Evolutionary conservation across 1,140 invertebrate genomes (phyloP).

Genomic region (Oppia nitens): DNA sequence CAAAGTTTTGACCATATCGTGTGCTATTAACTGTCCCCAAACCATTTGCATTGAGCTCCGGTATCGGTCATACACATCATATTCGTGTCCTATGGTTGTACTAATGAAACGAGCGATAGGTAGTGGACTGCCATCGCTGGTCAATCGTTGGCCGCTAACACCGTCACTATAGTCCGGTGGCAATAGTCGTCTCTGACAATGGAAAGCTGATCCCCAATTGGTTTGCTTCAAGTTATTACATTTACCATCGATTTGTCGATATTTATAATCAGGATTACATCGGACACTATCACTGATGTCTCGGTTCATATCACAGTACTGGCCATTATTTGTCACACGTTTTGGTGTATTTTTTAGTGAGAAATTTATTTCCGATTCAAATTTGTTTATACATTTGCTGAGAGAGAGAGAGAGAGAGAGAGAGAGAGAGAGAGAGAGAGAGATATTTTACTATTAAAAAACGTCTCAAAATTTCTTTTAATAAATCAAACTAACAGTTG

Average conservation of each 20-base stretch:
- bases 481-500: no score
- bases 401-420: no score
- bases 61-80: constrained; percentile 6
- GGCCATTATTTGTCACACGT: no score
- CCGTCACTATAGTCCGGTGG: constrained; percentile 46
- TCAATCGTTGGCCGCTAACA: constrained; percentile 10
- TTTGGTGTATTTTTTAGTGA: no score
- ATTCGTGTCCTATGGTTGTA: constrained; percentile 24
- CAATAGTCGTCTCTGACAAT: constrained; percentile 35
- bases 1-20: constrained; percentile 18
- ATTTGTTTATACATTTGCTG: no score
- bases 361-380: no score
- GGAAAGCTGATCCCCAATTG: constrained; percentile 43
- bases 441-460: no score
- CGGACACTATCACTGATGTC: no score
- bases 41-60: constrained; percentile 6
- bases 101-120: constrained; percentile 32
- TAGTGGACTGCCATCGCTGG: constrained; percentile 17
- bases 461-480: no score
- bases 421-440: no score
- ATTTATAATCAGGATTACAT: no score
- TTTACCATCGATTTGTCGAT: constrained; percentile 49
- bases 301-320: no score
- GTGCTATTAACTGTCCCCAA: constrained; percentile 21
- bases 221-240: constrained; percentile 57